A percentile compares a stretch with the other conserved stretches of the same genome.
phyloP scores from a whole-genome alignment of 2,888 invertebrate species.

The Rhamnusium bicolor region DNA sequence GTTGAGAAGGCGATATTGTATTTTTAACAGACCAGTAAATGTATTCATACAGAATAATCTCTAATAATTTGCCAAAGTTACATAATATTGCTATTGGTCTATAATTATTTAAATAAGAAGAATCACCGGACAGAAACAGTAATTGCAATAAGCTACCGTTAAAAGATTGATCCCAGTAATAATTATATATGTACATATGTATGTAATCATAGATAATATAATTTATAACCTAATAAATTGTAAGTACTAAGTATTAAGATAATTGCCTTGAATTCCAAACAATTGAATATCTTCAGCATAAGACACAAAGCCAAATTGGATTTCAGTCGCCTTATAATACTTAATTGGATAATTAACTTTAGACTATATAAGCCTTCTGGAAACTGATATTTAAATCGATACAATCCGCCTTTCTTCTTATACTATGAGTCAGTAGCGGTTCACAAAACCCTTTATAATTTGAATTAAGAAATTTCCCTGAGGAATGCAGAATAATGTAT shows the following conservation, averaged over 20 bases:
- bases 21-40: too few relatives aligned
- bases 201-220: background rate
- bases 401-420: background rate
- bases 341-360: conserved; percentile 25
- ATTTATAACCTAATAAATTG: background rate
- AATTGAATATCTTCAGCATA: conserved; percentile 6
- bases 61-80: too few relatives aligned
- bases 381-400: conserved; percentile 23
- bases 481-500: background rate
- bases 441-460: background rate
- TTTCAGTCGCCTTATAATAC: conserved; percentile 18
- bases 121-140: too few relatives aligned
- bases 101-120: too few relatives aligned
- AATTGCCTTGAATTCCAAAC: conserved; percentile 6
- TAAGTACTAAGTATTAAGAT: background rate
- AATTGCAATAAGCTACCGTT: too few relatives aligned
- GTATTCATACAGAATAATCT: too few relatives aligned
- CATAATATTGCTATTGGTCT: too few relatives aligned
- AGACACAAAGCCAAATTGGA: conserved; percentile 10
- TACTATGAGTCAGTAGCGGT: background rate
- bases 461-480: background rate
- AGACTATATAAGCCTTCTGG: conserved; percentile 17
- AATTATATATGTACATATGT: too few relatives aligned
- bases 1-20: too few relatives aligned
- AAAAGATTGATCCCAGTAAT: too few relatives aligned